Evolutionary conservation across 2,888 invertebrate genomes (phyloP).

Genomic region (Drosophila falleni): DNA sequence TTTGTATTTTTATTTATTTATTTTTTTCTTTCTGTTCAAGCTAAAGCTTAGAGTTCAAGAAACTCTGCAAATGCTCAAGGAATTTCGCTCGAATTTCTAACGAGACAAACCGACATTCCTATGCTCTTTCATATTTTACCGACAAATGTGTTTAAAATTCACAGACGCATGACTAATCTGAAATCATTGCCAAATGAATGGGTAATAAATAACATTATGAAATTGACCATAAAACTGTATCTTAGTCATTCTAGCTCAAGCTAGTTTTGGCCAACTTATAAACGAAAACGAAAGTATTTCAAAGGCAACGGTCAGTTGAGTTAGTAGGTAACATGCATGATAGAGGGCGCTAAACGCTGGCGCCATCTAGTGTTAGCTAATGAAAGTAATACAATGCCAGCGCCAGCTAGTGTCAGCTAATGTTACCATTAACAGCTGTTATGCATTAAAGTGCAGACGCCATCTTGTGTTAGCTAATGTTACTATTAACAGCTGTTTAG

Average conservation of each 20-base stretch:
- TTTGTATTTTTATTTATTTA: conserved; percentile 21
- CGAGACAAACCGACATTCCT: conserved; percentile 46
- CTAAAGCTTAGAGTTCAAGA: conserved; percentile 63
- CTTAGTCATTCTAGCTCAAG: conserved; percentile 38
- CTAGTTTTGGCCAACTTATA: conserved; percentile 25
- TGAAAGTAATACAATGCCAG: neutral
- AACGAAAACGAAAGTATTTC: conserved; percentile 21
- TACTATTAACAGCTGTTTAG: conserved; percentile 25
- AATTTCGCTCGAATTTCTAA: conserved; percentile 63
- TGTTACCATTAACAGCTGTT: conserved; percentile 19
- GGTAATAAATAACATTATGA: conserved; percentile 12
- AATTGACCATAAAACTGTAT: conserved; percentile 17
- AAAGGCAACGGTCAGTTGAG: conserved; percentile 4
- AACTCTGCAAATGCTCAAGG: conserved; percentile 59
- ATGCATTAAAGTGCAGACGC: conserved; percentile 15
- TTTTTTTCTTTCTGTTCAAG: conserved; percentile 16
- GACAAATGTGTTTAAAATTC: conserved; percentile 14
- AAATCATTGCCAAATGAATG: conserved; percentile 28
- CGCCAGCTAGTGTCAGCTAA: conserved; percentile 9
- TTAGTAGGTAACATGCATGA: neutral
- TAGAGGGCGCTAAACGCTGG: conserved; percentile 9
- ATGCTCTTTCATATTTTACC: conserved; percentile 45
- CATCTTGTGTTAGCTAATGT: conserved; percentile 8
- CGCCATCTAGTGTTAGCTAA: conserved; percentile 17
- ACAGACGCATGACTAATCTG: conserved; percentile 37